Base-by-base conservation (phyloP, 2,888 invertebrate genomes). In the Omphaloscelis lunosa region DNA sequence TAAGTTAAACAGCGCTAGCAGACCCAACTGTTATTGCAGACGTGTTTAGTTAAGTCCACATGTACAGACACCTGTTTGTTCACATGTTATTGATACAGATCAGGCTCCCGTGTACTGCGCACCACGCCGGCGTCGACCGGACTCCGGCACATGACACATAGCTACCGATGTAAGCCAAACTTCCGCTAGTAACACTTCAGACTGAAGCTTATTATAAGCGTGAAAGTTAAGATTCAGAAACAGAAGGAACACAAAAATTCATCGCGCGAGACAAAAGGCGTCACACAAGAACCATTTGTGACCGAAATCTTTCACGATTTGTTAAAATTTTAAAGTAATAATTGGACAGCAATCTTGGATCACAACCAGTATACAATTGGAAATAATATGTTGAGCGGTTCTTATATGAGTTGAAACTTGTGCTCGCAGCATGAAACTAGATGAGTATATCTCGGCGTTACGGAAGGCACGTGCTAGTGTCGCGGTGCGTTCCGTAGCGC, bases 171-270 rank as follows among this genome's bases (percentile, higher is more conserved):
- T 78, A 84, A 90, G 89, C 88, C 87, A 87, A 80, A 83, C 77
- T 71, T 84, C 81, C 75, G 80, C 86, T 82, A 83, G 79, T 82
- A 86, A 84, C 87, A 87, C 83, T 83, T 86, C 77, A 77, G 75
- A 85, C 80, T 80, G 83, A 91, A 90, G 90, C 90, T 89, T 85
- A 86, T 88, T 88, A 87, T 82, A 92, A 90, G 92, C 92, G 86
- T 89, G 90, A 92, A 91, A 87, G 91, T 93, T 92, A 93, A 56
- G 89, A 89, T 90, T 88, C 88, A 88, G 88, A 87, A 84, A 88
- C 86, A 86, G 87, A 88, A 88, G 86, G 81, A 91, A 92, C 91
- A 92, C 90, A 90, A 88, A 90, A 81, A 82, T 86, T 90, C 87
- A 89, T 77, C 81, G 81, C 88, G 90, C 88, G 89, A 88, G 88